Evolutionary conservation across 64 coral and sea anemone species (phyloP).

Genomic region (Pocillopora verrucosa): DNA sequence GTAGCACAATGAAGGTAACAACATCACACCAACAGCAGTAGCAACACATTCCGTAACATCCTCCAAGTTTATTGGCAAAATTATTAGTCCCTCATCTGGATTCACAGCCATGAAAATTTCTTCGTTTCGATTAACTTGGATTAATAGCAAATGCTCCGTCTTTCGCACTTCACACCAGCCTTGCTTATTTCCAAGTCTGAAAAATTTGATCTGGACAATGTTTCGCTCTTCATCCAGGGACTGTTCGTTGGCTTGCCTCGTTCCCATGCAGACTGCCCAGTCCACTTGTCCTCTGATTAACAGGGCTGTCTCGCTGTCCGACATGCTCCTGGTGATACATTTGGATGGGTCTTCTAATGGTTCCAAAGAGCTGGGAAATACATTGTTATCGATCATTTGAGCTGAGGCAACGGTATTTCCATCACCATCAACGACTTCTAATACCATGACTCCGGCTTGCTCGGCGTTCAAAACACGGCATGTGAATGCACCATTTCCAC

Average conservation of each 20-base stretch:
- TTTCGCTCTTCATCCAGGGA: constrained; percentile 20
- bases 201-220: constrained; percentile 9
- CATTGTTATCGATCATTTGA: not conserved
- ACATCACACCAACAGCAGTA: constrained; percentile 2
- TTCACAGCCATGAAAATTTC: constrained; percentile 14
- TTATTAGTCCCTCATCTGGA: constrained; percentile 16
- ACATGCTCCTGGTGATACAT: not conserved
- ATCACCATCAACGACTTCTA: constrained; percentile 4
- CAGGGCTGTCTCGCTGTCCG: not conserved
- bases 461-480: constrained; percentile 29
- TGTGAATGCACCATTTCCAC: constrained; percentile 1
- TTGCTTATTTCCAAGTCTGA: constrained; percentile 9
- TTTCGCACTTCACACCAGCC: constrained; percentile 22
- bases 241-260: not conserved
- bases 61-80: not conserved
- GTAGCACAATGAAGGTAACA: constrained; percentile 13
- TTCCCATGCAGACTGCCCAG: constrained; percentile 8
- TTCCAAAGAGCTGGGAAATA: constrained; percentile 8
- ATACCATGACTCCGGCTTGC: constrained; percentile 7
- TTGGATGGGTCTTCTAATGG: constrained; percentile 17
- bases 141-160: constrained; percentile 24
- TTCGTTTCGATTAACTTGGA: constrained; percentile 22
- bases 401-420: not conserved
- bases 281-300: not conserved
- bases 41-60: constrained; percentile 13